Evolutionary conservation across 2,113 vertebrate species (phyloP).

Genomic region (Rhinoptilus africanus): DNA sequence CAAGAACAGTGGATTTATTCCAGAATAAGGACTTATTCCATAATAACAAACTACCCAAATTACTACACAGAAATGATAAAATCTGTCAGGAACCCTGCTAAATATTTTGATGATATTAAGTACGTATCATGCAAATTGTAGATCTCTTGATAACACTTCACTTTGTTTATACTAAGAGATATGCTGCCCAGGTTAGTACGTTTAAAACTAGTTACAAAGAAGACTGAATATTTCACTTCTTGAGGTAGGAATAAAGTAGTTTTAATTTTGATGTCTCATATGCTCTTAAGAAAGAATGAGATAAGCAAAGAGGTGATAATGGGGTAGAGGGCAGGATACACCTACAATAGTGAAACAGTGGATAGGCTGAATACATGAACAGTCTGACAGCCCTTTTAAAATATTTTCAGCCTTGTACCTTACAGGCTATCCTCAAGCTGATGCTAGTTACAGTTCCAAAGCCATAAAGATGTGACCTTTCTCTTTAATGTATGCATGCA

Average conservation of each 20-base stretch:
- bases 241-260: neutral
- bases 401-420: neutral
- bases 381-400: neutral
- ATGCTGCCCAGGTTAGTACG: neutral
- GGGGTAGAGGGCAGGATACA: neutral
- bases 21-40: neutral
- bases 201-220: neutral
- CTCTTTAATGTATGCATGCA: neutral
- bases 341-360: neutral
- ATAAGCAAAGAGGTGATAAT: neutral
- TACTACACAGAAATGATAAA: neutral
- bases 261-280: neutral
- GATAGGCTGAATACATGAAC: neutral
- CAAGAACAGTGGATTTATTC: neutral
- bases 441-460: neutral
- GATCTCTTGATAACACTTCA: neutral
- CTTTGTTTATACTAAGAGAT: neutral
- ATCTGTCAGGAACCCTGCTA: neutral
- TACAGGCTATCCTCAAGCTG: neutral
- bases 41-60: neutral
- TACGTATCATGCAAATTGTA: neutral
- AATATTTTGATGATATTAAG: neutral
- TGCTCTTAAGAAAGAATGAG: neutral
- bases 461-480: neutral
- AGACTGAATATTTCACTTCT: neutral